Evolutionary conservation across 2,888 invertebrate genomes (phyloP), one percentile per base, ranked within the genome.

Genomic region (Glaucopsyche alexis): DNA sequence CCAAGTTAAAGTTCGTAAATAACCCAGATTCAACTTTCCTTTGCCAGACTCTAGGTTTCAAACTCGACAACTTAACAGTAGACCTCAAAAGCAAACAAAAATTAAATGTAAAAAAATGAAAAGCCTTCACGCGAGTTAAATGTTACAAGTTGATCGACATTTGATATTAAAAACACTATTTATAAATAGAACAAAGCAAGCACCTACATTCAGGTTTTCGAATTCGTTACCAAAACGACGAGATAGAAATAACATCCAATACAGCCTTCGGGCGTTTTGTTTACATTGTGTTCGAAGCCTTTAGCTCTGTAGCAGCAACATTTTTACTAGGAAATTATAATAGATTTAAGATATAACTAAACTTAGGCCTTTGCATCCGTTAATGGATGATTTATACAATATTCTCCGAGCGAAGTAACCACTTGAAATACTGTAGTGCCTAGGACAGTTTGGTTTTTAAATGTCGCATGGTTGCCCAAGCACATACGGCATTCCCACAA

Each of bases 101-200:
- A 66, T 11, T 11, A 69, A 69, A 69, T 69, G 69, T 69, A 66
- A 66, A 66, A 29, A 16, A 42, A n/a, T 42, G 42, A 42, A 66
- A 42, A 69, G 29, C 69, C 29, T 47, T 29, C 45, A 6, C 69
- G 13, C 29, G 49, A 29, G 49, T 13, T 49, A 49, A 69, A 69
- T 69, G 49, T 69, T 67, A 47, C 49, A 38, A 69, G 69, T 69
- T 29, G 47, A 49, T 49, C 19, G 49, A 49, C 69, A 69, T 69
- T 47, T 69, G 69, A 69, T 69, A 69, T 69, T 69, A 29, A 49
- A 45, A 69, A 69, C 14, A 47, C 45, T 49, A 67, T 19, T 67
- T 67, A 69, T 69, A 69, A 47, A 49, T 69, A 47, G 29, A 69
- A 29, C 69, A 69, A 69, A 69, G 47, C 19, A 14, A 7, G 67